phyloP scores from a whole-genome alignment of 2,113 vertebrate genomes.

The Cephalopterus ornatus region DNA sequence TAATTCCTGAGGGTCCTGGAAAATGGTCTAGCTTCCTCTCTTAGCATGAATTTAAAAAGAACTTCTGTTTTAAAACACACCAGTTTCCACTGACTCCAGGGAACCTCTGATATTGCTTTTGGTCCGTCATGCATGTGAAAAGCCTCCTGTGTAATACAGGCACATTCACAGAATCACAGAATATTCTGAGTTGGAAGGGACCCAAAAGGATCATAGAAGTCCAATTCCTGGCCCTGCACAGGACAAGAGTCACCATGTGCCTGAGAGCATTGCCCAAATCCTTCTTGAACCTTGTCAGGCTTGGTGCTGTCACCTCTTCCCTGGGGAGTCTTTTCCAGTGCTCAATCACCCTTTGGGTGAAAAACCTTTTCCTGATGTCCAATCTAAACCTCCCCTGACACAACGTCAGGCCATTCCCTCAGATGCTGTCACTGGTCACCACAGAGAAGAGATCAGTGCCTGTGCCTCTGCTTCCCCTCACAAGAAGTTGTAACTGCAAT shows the following conservation, averaged over 20 bases:
- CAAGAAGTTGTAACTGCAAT: accelerated
- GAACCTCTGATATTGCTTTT: not conserved
- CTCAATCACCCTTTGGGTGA: not conserved
- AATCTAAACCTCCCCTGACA: not conserved
- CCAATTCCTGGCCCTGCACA: not conserved
- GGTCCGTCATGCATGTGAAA: not conserved
- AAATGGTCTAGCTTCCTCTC: not conserved
- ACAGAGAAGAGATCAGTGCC: not conserved
- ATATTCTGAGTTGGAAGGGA: not conserved
- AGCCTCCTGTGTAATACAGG: not conserved
- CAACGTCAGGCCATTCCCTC: accelerated
- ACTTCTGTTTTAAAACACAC: not conserved
- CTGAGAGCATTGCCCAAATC: not conserved
- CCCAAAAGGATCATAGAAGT: accelerated
- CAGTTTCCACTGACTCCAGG: not conserved
- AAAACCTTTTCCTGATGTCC: not conserved
- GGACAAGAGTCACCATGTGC: accelerated
- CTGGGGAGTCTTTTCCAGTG: not conserved
- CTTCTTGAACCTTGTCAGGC: not conserved
- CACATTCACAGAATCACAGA: not conserved
- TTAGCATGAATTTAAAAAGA: not conserved
- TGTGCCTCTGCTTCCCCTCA: not conserved
- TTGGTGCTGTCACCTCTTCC: not conserved
- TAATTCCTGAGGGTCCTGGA: not conserved
- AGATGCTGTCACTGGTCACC: accelerated